A percentile compares a stretch with the other conserved stretches of the same genome.
These are phyloP conservation scores for Corythaeola cristata DNA, from an alignment of 2,113 vertebrate genomes.

Conservation along the genomic window DNA sequence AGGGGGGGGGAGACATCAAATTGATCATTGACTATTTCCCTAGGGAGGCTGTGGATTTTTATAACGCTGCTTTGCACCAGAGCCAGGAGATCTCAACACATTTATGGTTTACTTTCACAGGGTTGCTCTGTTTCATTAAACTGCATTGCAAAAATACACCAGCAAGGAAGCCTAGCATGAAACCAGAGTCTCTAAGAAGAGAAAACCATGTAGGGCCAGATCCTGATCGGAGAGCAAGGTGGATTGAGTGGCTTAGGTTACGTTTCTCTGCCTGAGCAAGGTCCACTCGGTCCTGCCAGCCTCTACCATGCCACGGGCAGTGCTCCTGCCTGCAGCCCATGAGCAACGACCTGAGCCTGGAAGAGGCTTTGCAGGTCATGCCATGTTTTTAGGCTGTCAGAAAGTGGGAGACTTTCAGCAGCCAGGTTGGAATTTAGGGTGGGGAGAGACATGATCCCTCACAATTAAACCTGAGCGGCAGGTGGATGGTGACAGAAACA, in stretches of 20 bases:
- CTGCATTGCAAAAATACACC: background rate
- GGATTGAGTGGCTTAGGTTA: background rate
- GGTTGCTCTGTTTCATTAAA: background rate
- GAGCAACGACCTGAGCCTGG: background rate
- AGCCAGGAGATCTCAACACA: background rate
- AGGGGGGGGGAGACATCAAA: background rate
- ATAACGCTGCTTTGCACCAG: background rate
- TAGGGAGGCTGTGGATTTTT: background rate
- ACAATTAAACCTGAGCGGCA: fast-evolving
- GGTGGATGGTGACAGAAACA: fast-evolving
- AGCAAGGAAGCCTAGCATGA: background rate
- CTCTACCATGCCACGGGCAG: fast-evolving
- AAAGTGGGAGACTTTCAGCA: background rate
- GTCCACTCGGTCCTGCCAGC: background rate
- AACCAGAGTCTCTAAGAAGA: background rate
- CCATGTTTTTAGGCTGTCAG: background rate
- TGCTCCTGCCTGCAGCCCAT: background rate
- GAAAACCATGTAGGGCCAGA: background rate
- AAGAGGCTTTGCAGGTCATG: background rate
- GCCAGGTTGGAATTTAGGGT: background rate
- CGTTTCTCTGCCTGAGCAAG: background rate
- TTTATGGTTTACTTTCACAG: background rate
- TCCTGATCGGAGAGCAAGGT: background rate
- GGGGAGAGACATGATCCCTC: background rate
- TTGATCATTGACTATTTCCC: background rate